Evolutionary conservation across 1,140 invertebrate species (phyloP).

Genomic region (Mycetomoellerius zeteki): DNA sequence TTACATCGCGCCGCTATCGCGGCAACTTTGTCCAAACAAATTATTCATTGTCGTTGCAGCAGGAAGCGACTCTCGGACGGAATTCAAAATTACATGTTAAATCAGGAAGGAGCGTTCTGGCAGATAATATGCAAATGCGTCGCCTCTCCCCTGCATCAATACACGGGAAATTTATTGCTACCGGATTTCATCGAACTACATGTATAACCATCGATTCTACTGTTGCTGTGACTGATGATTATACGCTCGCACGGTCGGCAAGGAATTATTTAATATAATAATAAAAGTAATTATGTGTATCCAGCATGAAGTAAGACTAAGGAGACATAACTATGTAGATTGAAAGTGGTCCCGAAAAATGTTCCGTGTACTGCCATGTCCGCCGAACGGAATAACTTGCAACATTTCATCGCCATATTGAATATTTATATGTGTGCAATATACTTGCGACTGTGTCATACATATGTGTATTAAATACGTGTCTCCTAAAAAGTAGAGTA

Average conservation of each 20-base stretch:
- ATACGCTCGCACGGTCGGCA: no score
- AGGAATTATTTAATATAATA: constrained; percentile 10
- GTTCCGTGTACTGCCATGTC: no score
- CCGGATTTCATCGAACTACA: constrained; percentile 33
- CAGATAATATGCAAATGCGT: constrained; percentile 60
- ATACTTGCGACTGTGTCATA: no score
- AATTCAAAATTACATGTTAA: constrained; percentile 66
- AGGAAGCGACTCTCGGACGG: constrained; percentile 44
- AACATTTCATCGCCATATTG: no score
- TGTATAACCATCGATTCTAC: constrained; percentile 21
- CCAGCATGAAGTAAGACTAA: no score
- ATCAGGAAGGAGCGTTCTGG: constrained; percentile 60
- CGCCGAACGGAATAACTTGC: no score
- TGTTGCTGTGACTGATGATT: constrained; percentile 18
- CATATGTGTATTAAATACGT: no score
- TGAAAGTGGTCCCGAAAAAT: no score
- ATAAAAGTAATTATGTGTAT: neutral
- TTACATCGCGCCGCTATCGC: constrained; percentile 57
- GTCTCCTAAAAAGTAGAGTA: no score
- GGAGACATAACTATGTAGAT: no score
- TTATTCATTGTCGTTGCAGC: constrained; percentile 66
- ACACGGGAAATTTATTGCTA: constrained; percentile 35
- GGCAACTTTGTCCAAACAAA: constrained; percentile 61
- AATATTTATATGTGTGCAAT: no score
- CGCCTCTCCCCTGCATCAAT: constrained; percentile 35